Evolutionary conservation across 2,113 vertebrate genomes (phyloP), one percentile per base, ranked within the genome.

Genomic region (Panthera leo): DNA sequence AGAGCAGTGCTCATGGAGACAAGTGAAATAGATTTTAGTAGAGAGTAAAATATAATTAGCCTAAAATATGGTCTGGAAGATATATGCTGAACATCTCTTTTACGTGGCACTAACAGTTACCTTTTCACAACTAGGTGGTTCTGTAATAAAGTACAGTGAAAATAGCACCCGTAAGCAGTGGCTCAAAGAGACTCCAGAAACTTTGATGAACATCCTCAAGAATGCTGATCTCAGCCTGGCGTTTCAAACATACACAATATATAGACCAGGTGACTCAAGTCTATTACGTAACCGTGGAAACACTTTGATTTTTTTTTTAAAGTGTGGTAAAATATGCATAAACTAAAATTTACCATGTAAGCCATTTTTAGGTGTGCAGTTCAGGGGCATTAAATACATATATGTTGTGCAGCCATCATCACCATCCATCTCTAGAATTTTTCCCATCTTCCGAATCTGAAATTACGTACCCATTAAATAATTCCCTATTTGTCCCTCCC

Each of bases 191-290:
- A 97, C 99, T 58, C 99, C 99, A 3, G 98, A 99, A 96, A 98
- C 98, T 34, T 97, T 99, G 76, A 96, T 99, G 97, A 98, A 99
- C 94, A 97, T 99, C 79, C 96, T 99, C 95, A 98, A 99, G 97
- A 99, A 99, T 3, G 99, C 99, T 53, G 99, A 98, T 55, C 95
- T 99, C 91, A 99, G 95, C 97, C 97, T 98, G 93, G 99, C 99
- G 2, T 99, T 99, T 98, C 98, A 99, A 97, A 99, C 99, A 4
- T 99, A 99, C 91, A 99, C 99, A 3, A 98, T 99, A 97, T 98
- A 98, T 86, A 99, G 97, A 98, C 86, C 97, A 99, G 99, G 99
- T 99, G 97, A 98, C 98, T 88, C 10, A 7, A 4, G 1, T 25
- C 42, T 89, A 18, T 71, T 67, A 36, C 1, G 1, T 58, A 87